phyloP scores from a whole-genome alignment of 2,888 invertebrate genomes.

The Xylota sylvarum region DNA sequence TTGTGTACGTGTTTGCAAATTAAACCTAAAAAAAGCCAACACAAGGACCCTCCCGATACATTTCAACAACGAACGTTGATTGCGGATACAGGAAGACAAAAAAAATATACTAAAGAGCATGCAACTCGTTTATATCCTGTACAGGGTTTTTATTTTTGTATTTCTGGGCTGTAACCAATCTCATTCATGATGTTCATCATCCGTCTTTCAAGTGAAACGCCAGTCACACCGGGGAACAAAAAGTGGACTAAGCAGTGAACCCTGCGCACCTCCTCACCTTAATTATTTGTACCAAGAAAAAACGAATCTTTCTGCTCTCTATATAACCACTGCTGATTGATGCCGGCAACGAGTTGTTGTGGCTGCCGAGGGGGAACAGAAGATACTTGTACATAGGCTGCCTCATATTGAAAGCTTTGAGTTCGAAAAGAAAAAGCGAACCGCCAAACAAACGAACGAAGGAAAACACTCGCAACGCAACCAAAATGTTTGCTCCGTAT shows the following conservation, averaged over 20 bases:
- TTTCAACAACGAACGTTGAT: constrained; percentile 41
- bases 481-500: constrained; percentile 70
- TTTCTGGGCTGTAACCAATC: constrained; percentile 75
- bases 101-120: constrained; percentile 69
- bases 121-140: constrained; percentile 67
- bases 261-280: constrained; percentile 39
- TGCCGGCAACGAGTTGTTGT: constrained; percentile 59
- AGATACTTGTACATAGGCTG: neutral
- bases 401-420: constrained; percentile 30
- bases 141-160: constrained; percentile 39
- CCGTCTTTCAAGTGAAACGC: constrained; percentile 68
- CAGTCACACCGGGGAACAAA: constrained; percentile 59
- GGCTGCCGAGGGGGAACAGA: constrained; percentile 7
- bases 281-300: constrained; percentile 11
- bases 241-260: constrained; percentile 53
- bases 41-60: constrained; percentile 69
- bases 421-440: constrained; percentile 50
- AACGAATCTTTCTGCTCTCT: constrained; percentile 50
- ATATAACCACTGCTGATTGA: constrained; percentile 71
- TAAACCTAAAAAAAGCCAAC: constrained; percentile 29
- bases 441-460: constrained; percentile 12
- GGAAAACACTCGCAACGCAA: constrained; percentile 54
- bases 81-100: constrained; percentile 32
- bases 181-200: constrained; percentile 73
- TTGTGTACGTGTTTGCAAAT: constrained; percentile 63